Evolutionary conservation across 37 sponge, comb jelly and placozoan species (phyloP).

Genomic region (Theonella swinhoei): DNA sequence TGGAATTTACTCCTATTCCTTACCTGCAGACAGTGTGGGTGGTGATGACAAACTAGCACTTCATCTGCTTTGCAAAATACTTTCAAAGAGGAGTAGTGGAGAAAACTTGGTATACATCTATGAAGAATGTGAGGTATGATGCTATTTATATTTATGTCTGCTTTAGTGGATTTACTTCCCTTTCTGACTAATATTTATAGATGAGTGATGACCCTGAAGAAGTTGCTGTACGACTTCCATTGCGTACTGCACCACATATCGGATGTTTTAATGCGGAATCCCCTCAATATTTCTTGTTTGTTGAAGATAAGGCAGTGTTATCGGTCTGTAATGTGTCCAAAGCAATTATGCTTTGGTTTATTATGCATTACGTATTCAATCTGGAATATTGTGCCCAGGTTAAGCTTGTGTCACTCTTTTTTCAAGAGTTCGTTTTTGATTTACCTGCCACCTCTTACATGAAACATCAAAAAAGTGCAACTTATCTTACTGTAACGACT

Average conservation of each 20-base stretch:
- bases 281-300: too few species aligned
- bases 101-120: background rate
- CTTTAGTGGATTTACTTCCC: too few species aligned
- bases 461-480: too few species aligned
- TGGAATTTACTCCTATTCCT: too few species aligned
- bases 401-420: constrained; percentile 11
- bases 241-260: constrained; percentile 20
- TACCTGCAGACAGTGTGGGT: too few species aligned
- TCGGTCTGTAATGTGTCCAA: too few species aligned
- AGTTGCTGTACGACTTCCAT: constrained; percentile 14
- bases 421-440: constrained; percentile 23
- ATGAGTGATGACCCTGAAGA: constrained; percentile 12
- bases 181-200: too few species aligned
- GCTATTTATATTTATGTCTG: background rate
- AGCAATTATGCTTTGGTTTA: constrained; percentile 4
- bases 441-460: too few species aligned
- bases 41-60: background rate
- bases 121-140: constrained; percentile 14
- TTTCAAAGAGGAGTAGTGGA: background rate
- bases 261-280: background rate
- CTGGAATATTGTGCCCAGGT: background rate
- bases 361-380: constrained; percentile 4
- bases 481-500: too few species aligned
- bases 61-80: background rate
- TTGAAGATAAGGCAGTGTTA: too few species aligned